These are phyloP conservation scores for Microplitis demolitor DNA, from an alignment of 1,140 invertebrate species.

Conservation along the genomic window DNA sequence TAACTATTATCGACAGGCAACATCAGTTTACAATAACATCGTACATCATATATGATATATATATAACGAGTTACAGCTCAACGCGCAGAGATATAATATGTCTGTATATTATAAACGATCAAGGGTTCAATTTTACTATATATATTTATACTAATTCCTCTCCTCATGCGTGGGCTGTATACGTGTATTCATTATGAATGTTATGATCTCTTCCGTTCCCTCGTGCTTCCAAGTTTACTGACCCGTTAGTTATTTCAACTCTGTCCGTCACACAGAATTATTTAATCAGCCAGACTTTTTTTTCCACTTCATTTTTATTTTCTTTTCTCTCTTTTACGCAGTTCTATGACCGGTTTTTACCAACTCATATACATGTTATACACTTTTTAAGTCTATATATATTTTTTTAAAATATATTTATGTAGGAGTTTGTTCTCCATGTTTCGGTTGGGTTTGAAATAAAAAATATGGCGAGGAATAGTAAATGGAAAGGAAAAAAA, in stretches of 20 bases:
- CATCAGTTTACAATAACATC: no score
- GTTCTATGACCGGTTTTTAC: background rate
- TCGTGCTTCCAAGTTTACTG: conserved; percentile 24
- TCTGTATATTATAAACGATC: background rate
- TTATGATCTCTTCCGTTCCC: conserved; percentile 8
- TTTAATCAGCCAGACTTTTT: background rate
- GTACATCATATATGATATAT: no score
- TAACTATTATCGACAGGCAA: no score
- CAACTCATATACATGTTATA: background rate
- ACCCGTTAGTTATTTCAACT: conserved; percentile 19
- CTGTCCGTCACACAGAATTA: background rate
- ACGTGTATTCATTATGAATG: conserved; percentile 12
- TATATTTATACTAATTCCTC: conserved; percentile 11
- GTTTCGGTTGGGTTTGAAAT: background rate
- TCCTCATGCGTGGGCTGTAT: conserved; percentile 21
- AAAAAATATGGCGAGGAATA: background rate
- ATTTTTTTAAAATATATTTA: no score
- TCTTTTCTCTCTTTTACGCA: background rate
- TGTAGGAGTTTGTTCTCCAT: no score
- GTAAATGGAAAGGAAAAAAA: no score
- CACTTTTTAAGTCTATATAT: no score
- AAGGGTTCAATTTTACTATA: conserved; percentile 15
- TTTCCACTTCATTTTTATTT: background rate
- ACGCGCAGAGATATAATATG: background rate
- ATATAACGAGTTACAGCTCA: no score